These are phyloP conservation scores for Caenorhabditis imperialis DNA, from an alignment of 2,888 invertebrate genomes.

Conservation along the genomic window DNA sequence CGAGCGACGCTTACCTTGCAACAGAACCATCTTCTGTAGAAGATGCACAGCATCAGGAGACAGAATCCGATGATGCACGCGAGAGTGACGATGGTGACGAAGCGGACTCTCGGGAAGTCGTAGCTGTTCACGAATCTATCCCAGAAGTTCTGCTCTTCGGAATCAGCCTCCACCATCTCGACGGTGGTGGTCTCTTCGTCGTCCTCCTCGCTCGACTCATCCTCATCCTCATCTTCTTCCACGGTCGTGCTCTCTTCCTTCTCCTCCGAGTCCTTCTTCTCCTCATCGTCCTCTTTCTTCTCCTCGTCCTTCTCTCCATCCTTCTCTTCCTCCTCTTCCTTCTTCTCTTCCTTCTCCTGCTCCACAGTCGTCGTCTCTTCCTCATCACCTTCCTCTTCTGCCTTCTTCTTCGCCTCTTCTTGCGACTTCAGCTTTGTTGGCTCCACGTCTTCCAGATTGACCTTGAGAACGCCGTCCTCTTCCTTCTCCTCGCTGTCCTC, in stretches of 20 bases:
- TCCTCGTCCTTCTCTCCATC: slow-evolving; percentile 25
- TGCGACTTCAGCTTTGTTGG: slow-evolving; percentile 51
- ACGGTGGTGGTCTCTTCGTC: slow-evolving; percentile 45
- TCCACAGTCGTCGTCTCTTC: slow-evolving; percentile 18
- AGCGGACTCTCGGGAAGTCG: slow-evolving; percentile 41
- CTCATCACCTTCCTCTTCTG: slow-evolving; percentile 33
- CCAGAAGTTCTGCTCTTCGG: slow-evolving; percentile 36
- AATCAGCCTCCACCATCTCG: slow-evolving; percentile 38
- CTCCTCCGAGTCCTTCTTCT: slow-evolving; percentile 18
- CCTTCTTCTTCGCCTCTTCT: slow-evolving; percentile 49
- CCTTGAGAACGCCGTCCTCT: slow-evolving; percentile 44
- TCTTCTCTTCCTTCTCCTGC: slow-evolving; percentile 18
- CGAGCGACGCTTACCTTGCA: slow-evolving; percentile 33
- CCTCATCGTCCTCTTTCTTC: slow-evolving; percentile 14
- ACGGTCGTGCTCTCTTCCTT: slow-evolving; percentile 25
- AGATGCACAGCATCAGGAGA: slow-evolving; percentile 18
- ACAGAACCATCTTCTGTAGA: slow-evolving; percentile 38
- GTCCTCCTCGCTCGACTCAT: slow-evolving; percentile 28
- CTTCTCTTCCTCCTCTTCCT: slow-evolving; percentile 23
- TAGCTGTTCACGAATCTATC: slow-evolving; percentile 30
- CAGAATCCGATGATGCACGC: slow-evolving; percentile 28
- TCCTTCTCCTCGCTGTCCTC: slow-evolving; percentile 32
- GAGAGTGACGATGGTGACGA: slow-evolving; percentile 42
- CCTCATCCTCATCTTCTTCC: slow-evolving; percentile 37
- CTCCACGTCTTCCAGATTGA: slow-evolving; percentile 47